A percentile compares a stretch with the other conserved stretches of the same genome.
These are phyloP conservation scores for Theropithecus gelada DNA, from an alignment of 2,113 vertebrate genomes.

Conservation along the genomic window DNA sequence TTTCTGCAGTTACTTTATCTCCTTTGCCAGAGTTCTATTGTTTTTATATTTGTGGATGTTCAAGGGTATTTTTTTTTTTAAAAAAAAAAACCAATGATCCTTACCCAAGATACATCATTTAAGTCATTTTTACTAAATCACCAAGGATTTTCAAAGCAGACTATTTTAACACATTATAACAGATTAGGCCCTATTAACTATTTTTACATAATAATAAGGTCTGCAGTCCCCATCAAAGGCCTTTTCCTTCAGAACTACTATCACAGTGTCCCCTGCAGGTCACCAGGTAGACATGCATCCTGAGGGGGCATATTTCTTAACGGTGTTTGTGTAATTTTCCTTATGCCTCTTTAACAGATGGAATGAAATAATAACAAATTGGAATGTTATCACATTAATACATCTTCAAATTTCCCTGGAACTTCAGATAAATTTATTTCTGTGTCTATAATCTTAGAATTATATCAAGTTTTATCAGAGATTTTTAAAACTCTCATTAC, in stretches of 20 bases:
- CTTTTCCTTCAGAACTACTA: not conserved
- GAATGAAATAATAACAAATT: not conserved
- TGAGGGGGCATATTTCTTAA: not conserved
- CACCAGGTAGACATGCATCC: not conserved
- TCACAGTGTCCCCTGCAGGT: not conserved
- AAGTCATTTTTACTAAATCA: not conserved
- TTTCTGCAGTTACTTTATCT: not conserved
- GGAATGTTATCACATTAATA: not conserved
- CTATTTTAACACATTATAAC: not conserved
- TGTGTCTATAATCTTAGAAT: not conserved
- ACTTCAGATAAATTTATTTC: not conserved
- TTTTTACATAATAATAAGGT: not conserved
- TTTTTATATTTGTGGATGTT: not conserved
- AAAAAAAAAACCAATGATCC: not conserved
- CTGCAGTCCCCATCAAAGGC: too few species aligned
- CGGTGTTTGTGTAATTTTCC: not conserved
- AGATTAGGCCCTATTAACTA: not conserved
- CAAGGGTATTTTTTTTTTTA: not conserved
- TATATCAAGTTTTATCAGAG: not conserved
- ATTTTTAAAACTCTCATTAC: not conserved
- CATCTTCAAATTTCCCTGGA: not conserved
- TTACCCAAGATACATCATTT: not conserved
- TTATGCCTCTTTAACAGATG: not conserved
- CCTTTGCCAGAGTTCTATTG: not conserved
- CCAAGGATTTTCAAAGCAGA: not conserved